Conservation (phyloP, 2,888 invertebrate genomes). For the Stomorhina lunata region DNA sequence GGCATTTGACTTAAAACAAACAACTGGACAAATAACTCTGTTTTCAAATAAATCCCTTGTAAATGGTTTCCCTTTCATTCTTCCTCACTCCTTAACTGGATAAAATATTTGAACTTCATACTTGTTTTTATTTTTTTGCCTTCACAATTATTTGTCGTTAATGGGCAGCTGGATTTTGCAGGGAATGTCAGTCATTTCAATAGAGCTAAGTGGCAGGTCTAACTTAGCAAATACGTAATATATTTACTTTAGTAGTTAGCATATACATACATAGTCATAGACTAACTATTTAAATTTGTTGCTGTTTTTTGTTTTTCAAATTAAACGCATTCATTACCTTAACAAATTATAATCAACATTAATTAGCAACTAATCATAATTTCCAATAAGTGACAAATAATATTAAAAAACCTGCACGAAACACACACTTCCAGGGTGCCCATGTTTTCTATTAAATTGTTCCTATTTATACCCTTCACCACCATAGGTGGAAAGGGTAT, state of each 20-base stretch:
- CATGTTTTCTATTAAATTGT: background rate
- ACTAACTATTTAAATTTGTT: background rate
- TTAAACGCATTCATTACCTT: slow-evolving; percentile 47
- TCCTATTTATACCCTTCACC: no score
- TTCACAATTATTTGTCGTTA: background rate
- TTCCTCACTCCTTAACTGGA: background rate
- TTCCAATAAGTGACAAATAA: slow-evolving; percentile 45
- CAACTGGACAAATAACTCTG: slow-evolving; percentile 12
- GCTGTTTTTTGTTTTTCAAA: slow-evolving; percentile 1
- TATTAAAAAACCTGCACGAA: slow-evolving; percentile 40
- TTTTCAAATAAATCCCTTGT: slow-evolving; percentile 38
- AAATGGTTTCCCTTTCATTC: no score
- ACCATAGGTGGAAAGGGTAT: no score
- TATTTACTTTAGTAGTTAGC: no score
- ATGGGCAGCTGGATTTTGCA: background rate
- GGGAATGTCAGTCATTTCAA: background rate
- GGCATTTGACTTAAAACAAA: slow-evolving; percentile 35
- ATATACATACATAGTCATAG: no score
- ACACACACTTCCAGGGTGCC: no score
- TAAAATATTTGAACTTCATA: background rate
- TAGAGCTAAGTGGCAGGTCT: background rate
- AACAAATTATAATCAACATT: slow-evolving; percentile 61
- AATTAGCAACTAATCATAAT: slow-evolving; percentile 61
- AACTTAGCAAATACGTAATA: background rate
- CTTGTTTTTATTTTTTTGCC: no score